phyloP scores from a whole-genome alignment of 2,888 invertebrate species.

The Pecten maximus region DNA sequence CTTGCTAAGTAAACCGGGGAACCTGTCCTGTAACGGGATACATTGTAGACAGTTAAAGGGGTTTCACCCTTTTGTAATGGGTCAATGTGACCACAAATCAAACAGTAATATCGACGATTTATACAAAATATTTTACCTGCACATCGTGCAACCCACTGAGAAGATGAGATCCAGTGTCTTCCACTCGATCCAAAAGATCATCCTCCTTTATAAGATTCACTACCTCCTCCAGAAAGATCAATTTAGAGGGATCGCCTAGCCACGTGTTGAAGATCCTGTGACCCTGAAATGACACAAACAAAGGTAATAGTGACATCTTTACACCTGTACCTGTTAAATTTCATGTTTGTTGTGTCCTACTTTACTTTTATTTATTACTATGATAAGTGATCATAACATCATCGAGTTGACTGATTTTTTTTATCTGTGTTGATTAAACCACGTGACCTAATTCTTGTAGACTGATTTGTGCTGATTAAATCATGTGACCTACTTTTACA shows the following conservation, averaged over 20 bases:
- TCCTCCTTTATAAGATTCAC: slow-evolving; percentile 92
- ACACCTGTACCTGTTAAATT: too few species aligned
- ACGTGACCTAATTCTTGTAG: not conserved
- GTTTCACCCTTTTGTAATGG: too few species aligned
- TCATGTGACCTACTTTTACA: not conserved
- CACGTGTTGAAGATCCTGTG: slow-evolving; percentile 99
- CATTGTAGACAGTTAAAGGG: too few species aligned
- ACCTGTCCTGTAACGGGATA: slow-evolving; percentile 85
- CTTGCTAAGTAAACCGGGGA: slow-evolving; percentile 88
- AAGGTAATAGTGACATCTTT: not conserved
- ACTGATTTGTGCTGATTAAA: not conserved
- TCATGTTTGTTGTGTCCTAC: too few species aligned
- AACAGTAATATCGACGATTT: too few species aligned
- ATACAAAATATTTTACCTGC: too few species aligned
- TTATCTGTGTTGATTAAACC: not conserved
- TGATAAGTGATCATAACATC: too few species aligned
- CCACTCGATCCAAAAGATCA: slow-evolving; percentile 89
- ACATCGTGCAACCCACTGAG: slow-evolving; percentile 83
- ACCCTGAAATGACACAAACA: slow-evolving; percentile 81
- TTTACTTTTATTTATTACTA: too few species aligned
- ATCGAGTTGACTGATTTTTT: too few species aligned
- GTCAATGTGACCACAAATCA: too few species aligned
- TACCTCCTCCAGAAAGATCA: slow-evolving; percentile 92
- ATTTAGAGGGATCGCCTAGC: slow-evolving; percentile 99
- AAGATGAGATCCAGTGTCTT: slow-evolving; percentile 86